A percentile compares a stretch with the other conserved stretches of the same genome.
These are phyloP conservation scores for Lomographa bimaculata DNA, from an alignment of 2,888 invertebrate genomes.

Conservation along the genomic window DNA sequence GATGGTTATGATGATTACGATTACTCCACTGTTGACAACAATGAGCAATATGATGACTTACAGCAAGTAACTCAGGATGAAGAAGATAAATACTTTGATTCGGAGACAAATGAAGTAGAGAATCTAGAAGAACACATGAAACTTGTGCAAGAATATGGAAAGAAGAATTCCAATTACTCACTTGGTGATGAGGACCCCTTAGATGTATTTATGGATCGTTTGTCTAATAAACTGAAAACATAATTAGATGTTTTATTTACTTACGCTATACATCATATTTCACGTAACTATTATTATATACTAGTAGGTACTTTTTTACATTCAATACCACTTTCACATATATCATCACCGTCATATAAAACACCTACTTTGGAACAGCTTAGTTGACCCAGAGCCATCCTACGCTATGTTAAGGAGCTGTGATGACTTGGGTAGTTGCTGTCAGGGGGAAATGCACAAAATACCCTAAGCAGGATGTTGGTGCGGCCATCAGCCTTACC, in stretches of 20 bases:
- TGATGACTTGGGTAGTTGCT: too few species aligned
- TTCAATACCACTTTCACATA: too few species aligned
- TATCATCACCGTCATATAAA: too few species aligned
- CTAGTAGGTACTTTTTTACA: too few species aligned
- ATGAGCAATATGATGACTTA: conserved; percentile 91
- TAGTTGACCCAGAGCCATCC: too few species aligned
- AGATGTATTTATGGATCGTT: conserved; percentile 88
- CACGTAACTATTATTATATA: too few species aligned
- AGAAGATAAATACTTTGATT: conserved; percentile 96
- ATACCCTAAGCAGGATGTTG: too few species aligned
- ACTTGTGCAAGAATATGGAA: conserved; percentile 62
- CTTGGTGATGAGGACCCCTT: conserved; percentile 85
- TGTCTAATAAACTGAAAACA: conserved; percentile 53
- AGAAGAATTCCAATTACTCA: conserved; percentile 41
- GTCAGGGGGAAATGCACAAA: too few species aligned
- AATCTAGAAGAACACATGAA: conserved; percentile 68
- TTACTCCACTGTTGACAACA: conserved; percentile 91
- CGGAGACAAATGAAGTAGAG: conserved; percentile 87
- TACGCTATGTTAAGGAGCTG: too few species aligned
- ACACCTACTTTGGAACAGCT: too few species aligned
- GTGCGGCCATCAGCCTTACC: too few species aligned
- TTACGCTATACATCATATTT: too few species aligned
- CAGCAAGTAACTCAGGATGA: conserved; percentile 88
- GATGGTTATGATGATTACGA: conserved; percentile 94
- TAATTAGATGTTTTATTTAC: conserved; percentile 19